Evolutionary conservation across 2,113 vertebrate species (phyloP), one percentile per base, ranked within the genome.

Genomic region (Pycnonotus jocosus): DNA sequence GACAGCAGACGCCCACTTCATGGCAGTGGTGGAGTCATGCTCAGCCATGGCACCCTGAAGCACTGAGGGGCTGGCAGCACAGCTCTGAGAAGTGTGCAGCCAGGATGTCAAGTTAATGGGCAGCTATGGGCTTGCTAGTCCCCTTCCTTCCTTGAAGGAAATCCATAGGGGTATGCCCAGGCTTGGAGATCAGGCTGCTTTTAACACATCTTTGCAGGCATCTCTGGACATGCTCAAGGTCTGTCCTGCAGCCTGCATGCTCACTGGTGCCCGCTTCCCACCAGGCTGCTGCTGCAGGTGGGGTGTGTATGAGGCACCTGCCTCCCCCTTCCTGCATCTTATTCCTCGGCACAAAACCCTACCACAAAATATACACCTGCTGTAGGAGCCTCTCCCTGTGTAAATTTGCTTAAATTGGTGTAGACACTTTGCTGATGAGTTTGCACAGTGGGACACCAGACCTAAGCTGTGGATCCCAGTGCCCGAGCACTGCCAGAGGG

Each of bases 201-300:
- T 79, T 44, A 51, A 51, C 20, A 35, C 0, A 0, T 48, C n/a
- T 60, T 44, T 1, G 3, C 50, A 77, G 24, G 56, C 9, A 3
- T 17, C 0, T 0, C 31, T 2, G 1, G 30, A 23, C 0, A 0
- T 0, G 2, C 33, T 60, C 22, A 7, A 56, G 45, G 12, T 47
- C 45, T 66, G 51, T 73, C 40, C 37, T 7, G 3, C 0, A 0
- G 31, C 31, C 53, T 69, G 27, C 27, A 48, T 1, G 5, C 42
- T 87, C 0, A 0, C 69, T 3, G 3, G 21, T 6, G 42, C 35
- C 35, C 0, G 0, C 68, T 38, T 90, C 60, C 50, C 2, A 0
- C 21, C 58, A 20, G 13, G 25, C 25, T 57, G 42, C 12, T 73
- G n/a, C 42, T 68, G n/a, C 48, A 62, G 38, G 24, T n/a, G 22